phyloP scores from a whole-genome alignment of 1,140 invertebrate genomes.

The Lepeophtheirus salmonis region DNA sequence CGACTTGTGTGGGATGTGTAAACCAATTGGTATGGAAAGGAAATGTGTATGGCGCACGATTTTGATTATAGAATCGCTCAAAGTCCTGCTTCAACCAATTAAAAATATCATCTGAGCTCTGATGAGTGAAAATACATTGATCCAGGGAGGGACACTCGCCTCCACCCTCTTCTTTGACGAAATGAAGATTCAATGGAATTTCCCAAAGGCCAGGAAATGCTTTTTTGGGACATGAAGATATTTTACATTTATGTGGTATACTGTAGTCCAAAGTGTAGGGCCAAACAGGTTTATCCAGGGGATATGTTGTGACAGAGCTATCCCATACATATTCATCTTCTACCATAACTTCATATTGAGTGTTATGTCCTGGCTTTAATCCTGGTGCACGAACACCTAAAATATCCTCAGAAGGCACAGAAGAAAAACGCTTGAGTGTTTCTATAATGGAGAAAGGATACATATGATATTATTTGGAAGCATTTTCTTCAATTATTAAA shows the following conservation, averaged over 20 bases:
- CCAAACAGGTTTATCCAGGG: slow-evolving; percentile 65
- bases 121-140: slow-evolving; percentile 76
- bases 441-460: slow-evolving; percentile 3
- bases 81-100: slow-evolving; percentile 84
- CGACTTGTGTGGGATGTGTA: slow-evolving; percentile 63
- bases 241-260: slow-evolving; percentile 75
- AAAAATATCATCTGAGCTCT: slow-evolving; percentile 43
- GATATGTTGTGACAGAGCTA: slow-evolving; percentile 66
- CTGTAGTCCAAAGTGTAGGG: slow-evolving; percentile 81
- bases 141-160: slow-evolving; percentile 80
- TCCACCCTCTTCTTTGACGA: slow-evolving; percentile 48
- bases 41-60: slow-evolving; percentile 73
- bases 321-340: slow-evolving; percentile 83
- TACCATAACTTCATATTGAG: slow-evolving; percentile 71
- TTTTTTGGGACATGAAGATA: slow-evolving; percentile 70
- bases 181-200: slow-evolving; percentile 76
- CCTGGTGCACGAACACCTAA: slow-evolving; percentile 74
- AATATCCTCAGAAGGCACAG: slow-evolving; percentile 56
- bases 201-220: slow-evolving; percentile 65
- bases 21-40: slow-evolving; percentile 88
- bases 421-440: slow-evolving; percentile 24
- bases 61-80: slow-evolving; percentile 47
- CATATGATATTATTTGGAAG: neutral
- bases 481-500: neutral
- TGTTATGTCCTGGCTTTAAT: slow-evolving; percentile 69